Base-by-base conservation (phyloP, 2,888 invertebrate genomes). In the Drosophila demipolita region DNA sequence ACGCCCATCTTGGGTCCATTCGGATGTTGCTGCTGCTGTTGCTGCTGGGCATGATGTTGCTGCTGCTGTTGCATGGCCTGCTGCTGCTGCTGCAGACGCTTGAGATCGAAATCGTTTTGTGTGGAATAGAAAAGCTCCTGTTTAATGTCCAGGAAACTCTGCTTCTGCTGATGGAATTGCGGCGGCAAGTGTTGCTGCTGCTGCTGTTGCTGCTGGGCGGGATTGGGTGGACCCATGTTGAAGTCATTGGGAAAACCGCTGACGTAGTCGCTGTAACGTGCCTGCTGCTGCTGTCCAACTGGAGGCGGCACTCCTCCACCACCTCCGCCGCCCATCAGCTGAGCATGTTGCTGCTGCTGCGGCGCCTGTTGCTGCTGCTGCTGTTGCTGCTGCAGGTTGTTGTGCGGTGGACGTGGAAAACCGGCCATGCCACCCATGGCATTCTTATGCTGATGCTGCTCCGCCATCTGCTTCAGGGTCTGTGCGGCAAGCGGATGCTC, bases 381-480 rank as follows among this genome's bases (percentile, higher is more conserved):
- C 93, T 92, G 96, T 36, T 82, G 83, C 49, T 93, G 92, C 55
- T 92, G 92, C 33, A 93, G 92, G 82, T 92, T 92, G 73, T 77
- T 82, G 33, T 86, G 85, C 8, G 92, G 92, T 2, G 93, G 93
- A 3, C 87, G 92, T 91, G 94, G 95, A 91, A 94, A 95, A 57
- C 90, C 93, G 60, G 90, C 93, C 93, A 95, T 94, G 69, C 92
- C 96, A 2, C 96, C 96, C 92, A 96, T 94, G 81, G 95, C 96
- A 78, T 95, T 95, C 92, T 96, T 96, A 93, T 97, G 97, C 93
- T 98, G 98, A 93, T 98, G 98, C 93, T 98, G 98, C 92, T 98
- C 98, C 45, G 98, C 98, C 98, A 98, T 98, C 91, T 98, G 98
- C 92, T 98, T 98, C 61, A 99, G 94, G 0, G 98, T 98, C 94